Evolutionary conservation across 2,797 vertebrate species (phyloP), one percentile per base, ranked within the genome.

Genomic region (Rhinophrynus dorsalis): DNA sequence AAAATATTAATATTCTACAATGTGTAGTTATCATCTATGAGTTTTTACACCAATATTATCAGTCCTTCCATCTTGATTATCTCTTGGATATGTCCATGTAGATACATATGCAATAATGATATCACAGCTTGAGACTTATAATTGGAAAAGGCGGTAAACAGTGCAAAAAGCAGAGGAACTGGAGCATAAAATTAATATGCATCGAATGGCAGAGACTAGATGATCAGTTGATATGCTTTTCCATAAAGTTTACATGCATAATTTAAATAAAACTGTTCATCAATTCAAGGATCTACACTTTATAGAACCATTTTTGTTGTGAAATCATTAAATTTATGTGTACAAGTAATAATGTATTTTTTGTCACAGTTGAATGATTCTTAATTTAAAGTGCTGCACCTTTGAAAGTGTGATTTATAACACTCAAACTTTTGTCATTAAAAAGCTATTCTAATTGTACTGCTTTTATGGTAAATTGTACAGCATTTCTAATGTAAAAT

Each of bases 131-230:
- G 9, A 58, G 42, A 57, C 58, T 50, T 65, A 66, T 58, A 65
- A 44, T 59, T 29, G 58, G 54, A 82, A 82, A 75, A 17, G 67
- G 73, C 68, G 76, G 52, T 69, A 81, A 81, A 74, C 69, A 78
- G 64, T 69, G 37, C 76, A 81, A 80, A 15, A 58, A 79, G 65
- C 77, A 58, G 76, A 80, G 75, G 77, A 79, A 85, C 24, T 77
- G 74, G 64, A 82, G 75, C 81, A 76, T 80, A 76, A 85, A 85
- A 79, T 80, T 78, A 86, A 82, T 80, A 78, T 77, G 65, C 67
- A 78, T 77, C 77, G 77, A 82, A 75, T 76, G 65, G 77, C 77
- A 76, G 65, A 58, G 61, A 65, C 33, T 64, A 78, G 69, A 80
- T 80, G 73, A 83, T 81, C 74, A 70, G 71, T 75, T 79, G 75